Evolutionary conservation across 2,888 invertebrate species (phyloP), one percentile per base, ranked within the genome.

Genomic region (Emmelina monodactyla): DNA sequence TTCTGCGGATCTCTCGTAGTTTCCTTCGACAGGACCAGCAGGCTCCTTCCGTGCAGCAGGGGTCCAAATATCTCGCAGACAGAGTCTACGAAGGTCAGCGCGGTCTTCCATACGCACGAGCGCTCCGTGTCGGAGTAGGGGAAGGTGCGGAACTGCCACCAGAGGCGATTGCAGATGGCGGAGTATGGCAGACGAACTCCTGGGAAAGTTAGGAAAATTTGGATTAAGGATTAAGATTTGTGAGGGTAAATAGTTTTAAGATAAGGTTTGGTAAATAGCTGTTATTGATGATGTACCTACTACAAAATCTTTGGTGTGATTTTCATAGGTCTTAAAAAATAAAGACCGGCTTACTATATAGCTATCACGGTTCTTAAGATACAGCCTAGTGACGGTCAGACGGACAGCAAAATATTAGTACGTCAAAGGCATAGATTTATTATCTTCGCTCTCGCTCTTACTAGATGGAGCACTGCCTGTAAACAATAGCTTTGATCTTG

Each of bases 1-100:
- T 83, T 84, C 53, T 92, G 89, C 0, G 93, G 91, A 62, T 94
- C 88, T 53, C 87, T 86, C 0, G 91, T 92, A 0, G 86, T 73
- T 10, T 82, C 82, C 51, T 87, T 88, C 0, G 92, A 85, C 6
- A 94, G 82, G 3, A 94, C 85, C 12, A 94, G 59, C 34, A 94
- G 59, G 0, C 89, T 82, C 33, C 73, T 61, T 7, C 88, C 89
- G 42, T 87, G 87, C 11, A 94, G 72, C 30, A 95, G 59, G 0
- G 94, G 90, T 0, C 91, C 91, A 89, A 94, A 94, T 36, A 95
- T 86, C 76, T 95, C 95, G 1, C 89, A 85, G 6, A 93, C 87
- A 0, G 94, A 91, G 61, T 95, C 95, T 2, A 95, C 94, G 58
- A 95, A 96, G 0, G 94, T 94, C 12, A 94, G 69, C 0, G 94